Conservation (phyloP, 2,113 vertebrate species). For the Ploceus nigricollis region DNA sequence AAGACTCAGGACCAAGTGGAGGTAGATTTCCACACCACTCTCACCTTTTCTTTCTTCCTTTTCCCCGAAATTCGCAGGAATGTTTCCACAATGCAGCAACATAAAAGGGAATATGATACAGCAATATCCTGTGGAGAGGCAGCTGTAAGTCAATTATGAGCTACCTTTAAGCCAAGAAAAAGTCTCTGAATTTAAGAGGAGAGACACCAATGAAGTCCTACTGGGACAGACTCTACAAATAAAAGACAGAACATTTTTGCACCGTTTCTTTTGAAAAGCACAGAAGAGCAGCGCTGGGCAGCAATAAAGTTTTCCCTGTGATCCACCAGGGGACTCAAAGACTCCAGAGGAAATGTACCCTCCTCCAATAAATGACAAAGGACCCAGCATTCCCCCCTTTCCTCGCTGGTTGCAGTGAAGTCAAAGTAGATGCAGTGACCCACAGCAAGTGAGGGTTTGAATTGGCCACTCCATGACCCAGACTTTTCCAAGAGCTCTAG, state of each 20-base stretch:
- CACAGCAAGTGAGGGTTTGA: not conserved
- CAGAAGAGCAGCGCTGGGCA: not conserved
- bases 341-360: not conserved
- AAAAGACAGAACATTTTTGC: not conserved
- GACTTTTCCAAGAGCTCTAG: not conserved
- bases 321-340: not conserved
- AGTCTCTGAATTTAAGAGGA: constrained; percentile 34
- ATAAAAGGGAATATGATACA: constrained; percentile 20
- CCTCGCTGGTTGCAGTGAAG: not conserved
- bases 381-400: not conserved
- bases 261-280: constrained; percentile 26
- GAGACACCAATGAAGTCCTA: constrained; percentile 18
- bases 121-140: constrained; percentile 7
- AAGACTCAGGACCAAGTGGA: not conserved
- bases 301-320: not conserved
- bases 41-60: not conserved
- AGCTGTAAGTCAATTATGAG: constrained; percentile 47
- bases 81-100: not conserved
- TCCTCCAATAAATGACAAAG: not conserved
- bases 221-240: not conserved
- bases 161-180: constrained; percentile 40
- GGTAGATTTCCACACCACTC: not conserved
- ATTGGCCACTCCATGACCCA: not conserved
- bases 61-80: not conserved
- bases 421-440: not conserved